Conservation (phyloP, 2,113 vertebrate species). For the Cyprinodon tularosa region DNA sequence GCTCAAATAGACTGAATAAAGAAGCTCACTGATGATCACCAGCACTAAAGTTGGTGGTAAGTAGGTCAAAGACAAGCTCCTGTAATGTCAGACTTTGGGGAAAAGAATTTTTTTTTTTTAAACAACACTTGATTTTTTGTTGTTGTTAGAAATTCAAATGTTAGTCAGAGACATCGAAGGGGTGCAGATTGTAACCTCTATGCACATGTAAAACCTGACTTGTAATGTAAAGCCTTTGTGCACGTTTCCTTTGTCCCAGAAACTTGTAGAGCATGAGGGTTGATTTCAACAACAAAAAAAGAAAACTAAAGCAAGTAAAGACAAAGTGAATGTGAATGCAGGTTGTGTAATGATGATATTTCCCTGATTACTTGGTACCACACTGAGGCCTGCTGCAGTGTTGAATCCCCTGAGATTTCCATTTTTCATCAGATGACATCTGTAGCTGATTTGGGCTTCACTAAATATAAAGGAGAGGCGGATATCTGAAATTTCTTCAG, state of each 20-base stretch:
- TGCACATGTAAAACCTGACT: not conserved
- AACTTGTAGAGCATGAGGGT: conserved; percentile 4
- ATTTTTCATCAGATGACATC: not conserved
- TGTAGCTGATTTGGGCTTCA: not conserved
- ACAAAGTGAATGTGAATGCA: conserved; percentile 28
- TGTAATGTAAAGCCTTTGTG: not conserved
- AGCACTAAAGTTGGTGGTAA: conserved; percentile 2
- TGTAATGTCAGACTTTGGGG: conserved; percentile 18
- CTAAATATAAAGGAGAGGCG: not conserved
- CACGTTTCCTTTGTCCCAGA: conserved; percentile 7
- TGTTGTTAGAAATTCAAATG: conserved; percentile 21
- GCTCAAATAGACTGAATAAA: conserved; percentile 84
- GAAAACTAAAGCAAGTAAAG: conserved; percentile 7
- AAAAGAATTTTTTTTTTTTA: conserved; percentile 42
- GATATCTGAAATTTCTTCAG: not conserved
- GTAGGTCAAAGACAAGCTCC: not conserved
- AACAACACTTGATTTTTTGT: conserved; percentile 20
- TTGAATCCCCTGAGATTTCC: not conserved
- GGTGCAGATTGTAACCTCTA: not conserved
- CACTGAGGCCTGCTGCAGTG: not conserved
- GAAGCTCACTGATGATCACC: conserved; percentile 18
- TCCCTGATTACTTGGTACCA: not conserved
- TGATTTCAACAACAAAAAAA: not conserved
- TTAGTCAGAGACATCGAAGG: conserved; percentile 9
- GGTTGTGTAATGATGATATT: conserved; percentile 6